Evolutionary conservation across 2,797 vertebrate species (phyloP).

Genomic region (Hybognathus amarus): DNA sequence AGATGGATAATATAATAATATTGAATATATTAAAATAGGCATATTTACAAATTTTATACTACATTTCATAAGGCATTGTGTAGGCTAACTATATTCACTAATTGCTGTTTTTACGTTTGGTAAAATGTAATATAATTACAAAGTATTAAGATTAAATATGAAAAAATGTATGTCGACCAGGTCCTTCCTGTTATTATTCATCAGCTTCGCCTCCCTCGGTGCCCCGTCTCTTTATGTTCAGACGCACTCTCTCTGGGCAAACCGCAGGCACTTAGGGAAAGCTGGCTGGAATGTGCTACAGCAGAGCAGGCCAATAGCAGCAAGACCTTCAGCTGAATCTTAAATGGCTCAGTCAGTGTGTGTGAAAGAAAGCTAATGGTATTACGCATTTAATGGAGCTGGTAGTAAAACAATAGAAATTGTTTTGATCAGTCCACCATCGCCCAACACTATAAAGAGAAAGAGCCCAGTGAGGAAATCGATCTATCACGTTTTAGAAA

Average conservation of each 20-base stretch:
- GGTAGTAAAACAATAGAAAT: neutral
- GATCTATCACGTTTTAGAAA: neutral
- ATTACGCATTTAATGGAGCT: slow-evolving; percentile 39
- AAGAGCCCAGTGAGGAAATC: neutral
- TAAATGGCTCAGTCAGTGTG: slow-evolving; percentile 7
- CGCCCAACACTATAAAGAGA: neutral
- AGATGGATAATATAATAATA: too few species aligned
- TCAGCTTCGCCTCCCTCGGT: neutral
- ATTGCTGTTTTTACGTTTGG: neutral
- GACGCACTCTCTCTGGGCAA: neutral
- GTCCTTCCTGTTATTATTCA: neutral
- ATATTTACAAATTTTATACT: neutral
- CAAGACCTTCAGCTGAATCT: neutral
- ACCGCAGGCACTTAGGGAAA: neutral
- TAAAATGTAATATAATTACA: neutral
- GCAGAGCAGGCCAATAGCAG: neutral
- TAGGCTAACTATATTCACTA: neutral
- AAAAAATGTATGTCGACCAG: neutral
- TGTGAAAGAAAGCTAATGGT: slow-evolving; percentile 45
- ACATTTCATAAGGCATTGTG: neutral
- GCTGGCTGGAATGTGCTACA: slow-evolving; percentile 23
- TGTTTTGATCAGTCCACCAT: neutral
- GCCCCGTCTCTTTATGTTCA: neutral
- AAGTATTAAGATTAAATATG: slow-evolving; percentile 1
- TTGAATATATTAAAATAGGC: neutral